Evolutionary conservation across 2,888 invertebrate species (phyloP), one percentile per base, ranked within the genome.

Genomic region (Mylabris sibirica): DNA sequence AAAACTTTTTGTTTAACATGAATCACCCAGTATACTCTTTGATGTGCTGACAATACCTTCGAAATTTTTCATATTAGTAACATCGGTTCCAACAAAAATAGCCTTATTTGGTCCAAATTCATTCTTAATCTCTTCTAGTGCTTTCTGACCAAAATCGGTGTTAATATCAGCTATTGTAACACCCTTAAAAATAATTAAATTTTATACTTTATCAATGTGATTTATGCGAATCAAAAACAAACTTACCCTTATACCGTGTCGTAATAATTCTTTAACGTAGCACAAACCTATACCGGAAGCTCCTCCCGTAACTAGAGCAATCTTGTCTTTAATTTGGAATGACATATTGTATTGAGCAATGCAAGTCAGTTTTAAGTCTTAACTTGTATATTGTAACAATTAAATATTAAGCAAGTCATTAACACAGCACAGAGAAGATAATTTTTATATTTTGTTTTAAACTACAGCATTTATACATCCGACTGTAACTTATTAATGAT

Each of bases 31-130:
- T 30, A 30, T 30, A 30, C 8, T 30, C 8, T 30, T 12, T 38
- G 11, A 38, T 14, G n/a, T 30, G n/a, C 17, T 20, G 30, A 34
- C 3, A 30, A 20, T 12, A 60, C 30, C 60, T 60, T 60, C 35
- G 5, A 44, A 44, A 17, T 17, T 44, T 22, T 49, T 11, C 9
- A 3, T 49, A 11, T 22, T 22, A 2, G 20, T 20, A 11, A 49
- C 20, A 20, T 20, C 20, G 20, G 9, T 20, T 20, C 0, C 2
- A 5, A 20, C 20, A 3, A 20, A 49, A 20, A 44, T 44, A 2
- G 90, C 89, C 70, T 88, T 89, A 78, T 90, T 89, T 73, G 90
- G 87, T 41, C 91, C 91, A 78, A 89, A 90, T 78, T 89, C 88
- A 26, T 87, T 85, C 12, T 88, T 86, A 30, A 91, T 83, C 69